Conservation (phyloP, 2,113 vertebrate genomes). For the human region DNA sequence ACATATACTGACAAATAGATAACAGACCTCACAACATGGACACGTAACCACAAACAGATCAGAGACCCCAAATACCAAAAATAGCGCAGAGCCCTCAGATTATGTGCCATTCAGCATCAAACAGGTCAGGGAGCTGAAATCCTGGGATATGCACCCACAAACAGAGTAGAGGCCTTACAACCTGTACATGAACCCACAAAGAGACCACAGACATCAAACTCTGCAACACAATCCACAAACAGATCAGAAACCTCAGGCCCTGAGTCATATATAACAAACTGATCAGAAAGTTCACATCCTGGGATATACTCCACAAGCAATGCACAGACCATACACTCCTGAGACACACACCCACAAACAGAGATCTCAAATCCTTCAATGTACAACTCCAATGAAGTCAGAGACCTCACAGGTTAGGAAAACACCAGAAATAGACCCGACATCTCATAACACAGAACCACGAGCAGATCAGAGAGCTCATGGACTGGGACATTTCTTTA, state of each 20-base stretch:
- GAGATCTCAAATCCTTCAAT: not conserved
- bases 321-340: not conserved
- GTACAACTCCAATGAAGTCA: not conserved
- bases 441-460: not conserved
- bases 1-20: not conserved
- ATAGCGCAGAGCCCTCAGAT: not conserved
- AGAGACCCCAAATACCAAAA: not conserved
- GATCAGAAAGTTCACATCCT: not conserved
- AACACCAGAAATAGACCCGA: not conserved
- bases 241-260: not conserved
- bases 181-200: not conserved
- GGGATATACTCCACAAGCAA: not conserved
- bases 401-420: not conserved
- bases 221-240: not conserved
- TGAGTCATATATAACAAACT: not conserved
- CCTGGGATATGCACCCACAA: not conserved
- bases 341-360: not conserved
- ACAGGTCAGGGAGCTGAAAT: not conserved
- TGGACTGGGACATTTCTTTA: not conserved
- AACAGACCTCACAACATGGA: not conserved
- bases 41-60: not conserved
- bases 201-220: constrained; percentile 28
- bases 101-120: not conserved
- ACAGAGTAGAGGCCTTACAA: constrained; percentile 16
- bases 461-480: not conserved